A percentile compares a stretch with the other conserved stretches of the same genome.
Evolutionary conservation across 2,113 vertebrate genomes (phyloP).

Genomic region (Galemys pyrenaicus): DNA sequence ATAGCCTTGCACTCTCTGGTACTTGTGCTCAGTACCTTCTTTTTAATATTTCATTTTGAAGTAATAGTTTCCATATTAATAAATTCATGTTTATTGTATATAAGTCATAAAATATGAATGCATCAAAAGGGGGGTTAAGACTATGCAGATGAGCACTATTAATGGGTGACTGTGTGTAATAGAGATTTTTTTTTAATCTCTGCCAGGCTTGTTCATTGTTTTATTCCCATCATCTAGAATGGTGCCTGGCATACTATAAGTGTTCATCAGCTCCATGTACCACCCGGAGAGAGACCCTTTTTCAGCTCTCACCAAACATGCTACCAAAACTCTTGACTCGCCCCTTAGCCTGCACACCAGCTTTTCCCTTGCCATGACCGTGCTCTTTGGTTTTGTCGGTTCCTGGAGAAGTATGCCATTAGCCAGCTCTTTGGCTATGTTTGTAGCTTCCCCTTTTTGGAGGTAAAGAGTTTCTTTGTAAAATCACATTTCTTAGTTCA

Average conservation of each 20-base stretch:
- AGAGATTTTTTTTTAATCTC: background rate
- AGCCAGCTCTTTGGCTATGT: background rate
- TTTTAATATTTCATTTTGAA: constrained; percentile 26
- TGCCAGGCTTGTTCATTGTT: background rate
- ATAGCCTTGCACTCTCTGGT: background rate
- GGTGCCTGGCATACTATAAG: background rate
- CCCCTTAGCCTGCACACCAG: background rate
- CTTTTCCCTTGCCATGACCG: background rate
- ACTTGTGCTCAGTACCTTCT: background rate
- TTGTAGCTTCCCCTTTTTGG: background rate
- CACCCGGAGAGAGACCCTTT: background rate
- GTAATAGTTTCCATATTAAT: constrained; percentile 18
- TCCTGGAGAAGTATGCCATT: background rate
- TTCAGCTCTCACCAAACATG: background rate
- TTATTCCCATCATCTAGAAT: background rate
- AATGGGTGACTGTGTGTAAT: background rate
- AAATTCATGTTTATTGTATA: background rate
- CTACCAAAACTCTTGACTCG: background rate
- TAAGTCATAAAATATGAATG: background rate
- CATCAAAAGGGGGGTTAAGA: background rate
- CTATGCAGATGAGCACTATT: background rate
- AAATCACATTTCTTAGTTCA: background rate
- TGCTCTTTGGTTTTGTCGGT: accelerated
- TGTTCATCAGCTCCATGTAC: background rate
- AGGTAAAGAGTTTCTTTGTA: background rate